These are phyloP conservation scores for Callocephalon fimbriatum DNA, from an alignment of 2,113 vertebrate genomes.

Conservation along the genomic window DNA sequence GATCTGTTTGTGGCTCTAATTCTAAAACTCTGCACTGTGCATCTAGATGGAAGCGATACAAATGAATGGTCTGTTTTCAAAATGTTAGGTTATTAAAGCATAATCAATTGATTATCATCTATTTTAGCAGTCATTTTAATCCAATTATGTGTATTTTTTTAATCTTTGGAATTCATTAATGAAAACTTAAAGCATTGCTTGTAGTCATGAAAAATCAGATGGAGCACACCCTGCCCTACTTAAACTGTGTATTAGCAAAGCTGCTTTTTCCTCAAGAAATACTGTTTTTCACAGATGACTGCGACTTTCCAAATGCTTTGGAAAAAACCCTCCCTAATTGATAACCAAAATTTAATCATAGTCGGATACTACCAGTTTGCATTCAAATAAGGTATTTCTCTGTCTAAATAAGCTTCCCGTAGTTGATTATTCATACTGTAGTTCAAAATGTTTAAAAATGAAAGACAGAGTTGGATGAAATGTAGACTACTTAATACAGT, in stretches of 20 bases:
- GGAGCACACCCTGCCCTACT: conserved; percentile 63
- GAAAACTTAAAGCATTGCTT: conserved; percentile 65
- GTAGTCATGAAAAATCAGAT: conserved; percentile 71
- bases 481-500: conserved; percentile 83
- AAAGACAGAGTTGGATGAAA: conserved; percentile 80
- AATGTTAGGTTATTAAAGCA: conserved; percentile 63
- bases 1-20: not conserved
- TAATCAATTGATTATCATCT: conserved; percentile 75
- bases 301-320: conserved; percentile 59
- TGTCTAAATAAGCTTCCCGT: conserved; percentile 79
- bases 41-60: not conserved
- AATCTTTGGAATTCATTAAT: conserved; percentile 76
- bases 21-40: not conserved
- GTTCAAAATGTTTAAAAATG: conserved; percentile 83
- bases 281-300: conserved; percentile 40
- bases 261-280: conserved; percentile 38
- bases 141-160: conserved; percentile 73
- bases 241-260: conserved; percentile 50
- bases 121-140: conserved; percentile 77
- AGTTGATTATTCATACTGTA: conserved; percentile 83
- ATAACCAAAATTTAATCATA: conserved; percentile 81
- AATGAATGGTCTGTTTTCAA: not conserved
- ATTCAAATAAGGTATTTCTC: conserved; percentile 79
- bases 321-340: conserved; percentile 73
- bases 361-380: conserved; percentile 66